Base-by-base conservation (phyloP, 1,140 invertebrate genomes). In the Drosophila rhopaloa region DNA sequence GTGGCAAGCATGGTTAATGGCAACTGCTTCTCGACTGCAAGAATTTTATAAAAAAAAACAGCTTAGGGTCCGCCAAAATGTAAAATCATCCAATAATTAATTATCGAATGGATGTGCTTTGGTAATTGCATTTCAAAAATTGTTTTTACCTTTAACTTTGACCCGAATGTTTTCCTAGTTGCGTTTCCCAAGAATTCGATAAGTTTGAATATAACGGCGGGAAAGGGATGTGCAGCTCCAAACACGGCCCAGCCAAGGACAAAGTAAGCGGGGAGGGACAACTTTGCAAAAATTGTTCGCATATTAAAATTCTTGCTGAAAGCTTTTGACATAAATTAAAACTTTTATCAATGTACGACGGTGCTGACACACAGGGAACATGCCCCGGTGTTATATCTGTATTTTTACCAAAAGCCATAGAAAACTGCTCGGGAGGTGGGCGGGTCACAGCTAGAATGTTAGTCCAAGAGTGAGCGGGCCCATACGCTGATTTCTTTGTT, bases 321-420 rank as follows among this genome's bases (percentile, higher is more conserved):
- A 91, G 89, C 89, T 91, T 91, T 91, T 91, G 89, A 89, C 89
- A 91, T 91, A 91, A 91, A 91, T 91, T 91, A 91, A 91, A 91
- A 91, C 79, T 88, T 88, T 83, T 89, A 56, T 70, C 59, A 79
- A 61, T 53, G 75, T 55, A 44, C 37, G 54, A 65, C 14, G 27
- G 24, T 5, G 46, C 24, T 27, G 32, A 70, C 16, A 51, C 35
- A 50, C 10, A 38, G 10, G 37, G 37, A 9, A 38, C 37, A 11
- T 11, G 16, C 40, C 50, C 29, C 14, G 19, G 1, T 14, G 19
- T 7, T 32, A 38, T 40, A 59, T 40, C 46, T 24, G 58, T 38
- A 59, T 32, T 66, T 50, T 50, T 44, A 1, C 19, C 29, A 53
- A 53, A 53, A 53, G 14, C 50, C 50, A 37, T 16, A 35, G 32